Evolutionary conservation across 2,797 vertebrate species (phyloP).

Genomic region (Melanogrammus aeglefinus): DNA sequence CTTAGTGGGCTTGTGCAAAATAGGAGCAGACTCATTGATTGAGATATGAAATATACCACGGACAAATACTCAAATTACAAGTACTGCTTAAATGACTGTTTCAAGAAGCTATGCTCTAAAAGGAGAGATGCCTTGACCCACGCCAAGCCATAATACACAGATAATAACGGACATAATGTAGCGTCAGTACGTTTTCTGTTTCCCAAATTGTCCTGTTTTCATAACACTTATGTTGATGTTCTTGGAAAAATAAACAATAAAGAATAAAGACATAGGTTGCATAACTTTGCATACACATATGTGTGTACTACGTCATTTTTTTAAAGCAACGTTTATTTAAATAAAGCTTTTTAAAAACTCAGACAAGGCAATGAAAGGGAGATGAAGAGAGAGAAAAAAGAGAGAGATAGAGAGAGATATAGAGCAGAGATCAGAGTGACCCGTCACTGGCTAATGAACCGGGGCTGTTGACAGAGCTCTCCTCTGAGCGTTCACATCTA

Average conservation of each 20-base stretch:
- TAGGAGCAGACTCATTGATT: background rate
- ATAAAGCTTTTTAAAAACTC: background rate
- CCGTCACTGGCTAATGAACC: background rate
- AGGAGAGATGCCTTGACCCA: background rate
- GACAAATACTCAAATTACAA: too few relatives aligned
- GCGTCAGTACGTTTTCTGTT: background rate
- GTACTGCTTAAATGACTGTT: too few relatives aligned
- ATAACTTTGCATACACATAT: background rate
- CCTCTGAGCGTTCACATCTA: background rate
- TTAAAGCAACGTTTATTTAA: background rate
- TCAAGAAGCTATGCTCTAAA: background rate
- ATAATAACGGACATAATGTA: background rate
- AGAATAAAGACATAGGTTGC: background rate
- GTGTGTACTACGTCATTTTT: background rate
- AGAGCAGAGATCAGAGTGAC: background rate
- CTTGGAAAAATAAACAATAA: background rate
- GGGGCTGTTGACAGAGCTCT: background rate
- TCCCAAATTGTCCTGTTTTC: background rate
- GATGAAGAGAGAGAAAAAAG: background rate
- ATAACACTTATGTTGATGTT: too few relatives aligned
- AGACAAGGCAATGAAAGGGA: background rate
- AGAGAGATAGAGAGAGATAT: background rate
- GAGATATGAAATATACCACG: background rate
- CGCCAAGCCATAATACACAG: background rate
- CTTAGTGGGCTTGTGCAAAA: background rate